These are phyloP conservation scores for Lepisosteus osseus DNA, from an alignment of 2,113 vertebrate genomes.

Conservation along the genomic window DNA sequence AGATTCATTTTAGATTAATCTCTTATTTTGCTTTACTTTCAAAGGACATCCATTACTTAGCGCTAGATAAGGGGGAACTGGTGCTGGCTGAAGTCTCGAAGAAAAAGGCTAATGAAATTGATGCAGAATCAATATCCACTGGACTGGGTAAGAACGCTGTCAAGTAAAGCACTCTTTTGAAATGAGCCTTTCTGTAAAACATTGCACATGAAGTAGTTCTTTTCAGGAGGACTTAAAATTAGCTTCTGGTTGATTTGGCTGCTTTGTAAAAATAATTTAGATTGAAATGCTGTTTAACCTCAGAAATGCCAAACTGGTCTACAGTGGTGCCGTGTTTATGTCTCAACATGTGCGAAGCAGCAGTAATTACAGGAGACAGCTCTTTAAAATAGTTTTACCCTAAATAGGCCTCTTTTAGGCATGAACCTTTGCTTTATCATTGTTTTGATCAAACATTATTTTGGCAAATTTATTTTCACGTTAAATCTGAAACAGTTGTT, in stretches of 20 bases:
- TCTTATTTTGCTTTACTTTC: conserved; percentile 86
- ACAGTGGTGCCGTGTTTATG: too few species aligned
- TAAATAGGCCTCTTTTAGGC: too few species aligned
- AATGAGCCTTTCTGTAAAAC: conserved; percentile 52
- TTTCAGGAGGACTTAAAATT: conserved; percentile 41
- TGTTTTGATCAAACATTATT: too few species aligned
- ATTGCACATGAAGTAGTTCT: conserved; percentile 35
- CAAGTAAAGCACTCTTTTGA: conserved; percentile 47
- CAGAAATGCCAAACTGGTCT: too few species aligned
- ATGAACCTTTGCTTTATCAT: too few species aligned
- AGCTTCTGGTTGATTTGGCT: conserved; percentile 31
- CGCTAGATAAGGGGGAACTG: conserved; percentile 91
- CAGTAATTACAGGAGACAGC: too few species aligned
- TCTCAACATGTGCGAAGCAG: too few species aligned
- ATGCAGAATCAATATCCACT: conserved; percentile 72
- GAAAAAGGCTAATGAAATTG: conserved; percentile 89
- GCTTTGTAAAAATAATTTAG: conserved; percentile 7
- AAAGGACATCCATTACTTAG: conserved; percentile 98
- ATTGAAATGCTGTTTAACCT: conserved; percentile 9
- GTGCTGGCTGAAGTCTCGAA: conserved; percentile 90
- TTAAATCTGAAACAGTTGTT: too few species aligned
- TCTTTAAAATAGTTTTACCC: too few species aligned
- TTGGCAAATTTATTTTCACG: too few species aligned
- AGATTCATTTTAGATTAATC: conserved; percentile 88
- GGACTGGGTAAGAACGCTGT: conserved; percentile 71